These are phyloP conservation scores for Nematolebias whitei DNA, from an alignment of 2,113 vertebrate genomes.

Conservation along the genomic window DNA sequence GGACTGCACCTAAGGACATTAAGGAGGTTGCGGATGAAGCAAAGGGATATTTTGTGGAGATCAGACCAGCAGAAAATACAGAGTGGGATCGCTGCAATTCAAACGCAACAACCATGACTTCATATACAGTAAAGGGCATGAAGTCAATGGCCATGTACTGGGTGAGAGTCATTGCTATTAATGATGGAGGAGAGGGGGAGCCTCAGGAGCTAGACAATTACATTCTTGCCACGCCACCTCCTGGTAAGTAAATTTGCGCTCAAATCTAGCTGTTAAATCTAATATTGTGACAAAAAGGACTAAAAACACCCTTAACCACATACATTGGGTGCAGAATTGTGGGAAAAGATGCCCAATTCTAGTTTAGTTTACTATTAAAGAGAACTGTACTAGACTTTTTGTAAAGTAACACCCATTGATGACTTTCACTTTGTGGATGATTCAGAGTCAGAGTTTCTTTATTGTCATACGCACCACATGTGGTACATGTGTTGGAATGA, in stretches of 20 bases:
- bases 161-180: slow-evolving; percentile 81
- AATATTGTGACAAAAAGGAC: not conserved
- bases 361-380: not conserved
- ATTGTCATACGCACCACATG: too few relatives aligned
- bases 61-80: slow-evolving; percentile 77
- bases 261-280: not conserved
- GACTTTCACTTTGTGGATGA: too few relatives aligned
- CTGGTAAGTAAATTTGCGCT: slow-evolving; percentile 75
- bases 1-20: slow-evolving; percentile 81
- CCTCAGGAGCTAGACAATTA: slow-evolving; percentile 78
- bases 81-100: slow-evolving; percentile 85
- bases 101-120: slow-evolving; percentile 68
- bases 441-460: too few relatives aligned
- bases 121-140: slow-evolving; percentile 84
- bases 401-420: too few relatives aligned
- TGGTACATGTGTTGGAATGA: too few relatives aligned
- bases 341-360: not conserved
- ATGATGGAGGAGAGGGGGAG: slow-evolving; percentile 80
- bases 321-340: not conserved
- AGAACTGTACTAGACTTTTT: too few relatives aligned
- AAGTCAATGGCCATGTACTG: slow-evolving; percentile 82
- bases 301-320: not conserved
- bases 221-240: slow-evolving; percentile 74
- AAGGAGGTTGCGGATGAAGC: slow-evolving; percentile 73
- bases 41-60: slow-evolving; percentile 88